phyloP scores from a whole-genome alignment of 2,113 vertebrate genomes.

The Tyrannus savana region DNA sequence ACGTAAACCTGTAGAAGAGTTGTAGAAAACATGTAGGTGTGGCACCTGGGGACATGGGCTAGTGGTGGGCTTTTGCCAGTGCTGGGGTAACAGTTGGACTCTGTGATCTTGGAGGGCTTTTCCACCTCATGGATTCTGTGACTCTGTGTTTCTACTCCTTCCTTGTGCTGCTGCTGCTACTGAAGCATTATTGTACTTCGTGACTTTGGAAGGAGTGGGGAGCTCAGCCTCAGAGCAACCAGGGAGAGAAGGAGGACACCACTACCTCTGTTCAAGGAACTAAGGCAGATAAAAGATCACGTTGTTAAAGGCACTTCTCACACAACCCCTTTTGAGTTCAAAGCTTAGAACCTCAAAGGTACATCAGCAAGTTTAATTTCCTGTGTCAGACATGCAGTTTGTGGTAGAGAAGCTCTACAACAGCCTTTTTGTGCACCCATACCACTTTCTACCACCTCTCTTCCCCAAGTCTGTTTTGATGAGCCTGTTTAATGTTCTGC shows the following conservation, averaged over 20 bases:
- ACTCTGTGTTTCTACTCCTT: neutral
- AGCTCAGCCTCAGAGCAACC: neutral
- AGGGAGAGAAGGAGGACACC: neutral
- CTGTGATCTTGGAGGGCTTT: neutral
- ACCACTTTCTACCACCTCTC: neutral
- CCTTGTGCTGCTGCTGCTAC: neutral
- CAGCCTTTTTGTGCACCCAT: neutral
- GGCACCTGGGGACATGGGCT: neutral
- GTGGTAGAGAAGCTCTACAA: neutral
- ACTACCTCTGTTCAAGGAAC: neutral
- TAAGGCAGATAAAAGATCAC: neutral
- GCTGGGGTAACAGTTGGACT: neutral
- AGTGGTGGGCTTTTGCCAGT: neutral
- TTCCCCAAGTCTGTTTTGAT: neutral
- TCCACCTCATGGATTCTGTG: neutral
- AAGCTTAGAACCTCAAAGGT: conserved; percentile 8
- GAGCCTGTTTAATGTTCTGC: neutral
- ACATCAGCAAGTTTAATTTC: conserved; percentile 41
- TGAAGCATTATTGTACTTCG: neutral
- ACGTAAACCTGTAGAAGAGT: neutral
- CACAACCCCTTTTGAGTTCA: neutral
- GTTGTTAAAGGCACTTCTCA: neutral
- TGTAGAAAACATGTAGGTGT: neutral
- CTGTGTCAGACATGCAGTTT: neutral
- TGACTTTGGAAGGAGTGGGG: neutral